A percentile compares a stretch with the other conserved stretches of the same genome.
phyloP scores from a whole-genome alignment of 2,113 vertebrate genomes.

The Acanthochromis polyacanthus region DNA sequence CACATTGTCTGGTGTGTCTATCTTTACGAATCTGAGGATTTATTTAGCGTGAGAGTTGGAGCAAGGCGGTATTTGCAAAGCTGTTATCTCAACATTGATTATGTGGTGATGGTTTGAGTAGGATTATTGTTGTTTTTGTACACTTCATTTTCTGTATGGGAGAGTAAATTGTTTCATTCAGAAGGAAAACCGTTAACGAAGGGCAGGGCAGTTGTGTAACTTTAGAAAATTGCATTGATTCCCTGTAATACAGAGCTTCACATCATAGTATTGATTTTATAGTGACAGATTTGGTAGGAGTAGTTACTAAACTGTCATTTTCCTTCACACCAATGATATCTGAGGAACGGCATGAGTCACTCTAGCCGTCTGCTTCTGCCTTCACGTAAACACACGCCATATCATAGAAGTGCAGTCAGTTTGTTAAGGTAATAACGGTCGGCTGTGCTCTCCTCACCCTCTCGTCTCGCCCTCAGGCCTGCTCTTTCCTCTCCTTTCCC shows the following conservation, averaged over 20 bases:
- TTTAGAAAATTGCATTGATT: not conserved
- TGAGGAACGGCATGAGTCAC: not conserved
- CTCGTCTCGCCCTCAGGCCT: conserved; percentile 45
- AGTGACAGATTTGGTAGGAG: not conserved
- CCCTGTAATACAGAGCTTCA: not conserved
- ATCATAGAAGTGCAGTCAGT: conserved; percentile 52
- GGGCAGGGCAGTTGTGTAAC: too few relatives aligned
- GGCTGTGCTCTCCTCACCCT: conserved; percentile 50
- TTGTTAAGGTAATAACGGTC: conserved; percentile 63
- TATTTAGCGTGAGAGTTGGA: not conserved
- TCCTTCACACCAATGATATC: not conserved
- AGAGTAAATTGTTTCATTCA: not conserved
- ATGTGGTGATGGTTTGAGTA: conserved; percentile 17
- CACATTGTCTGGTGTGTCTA: not conserved
- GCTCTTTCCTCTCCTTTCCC: conserved; percentile 33
- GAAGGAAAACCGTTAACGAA: too few relatives aligned
- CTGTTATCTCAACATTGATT: not conserved
- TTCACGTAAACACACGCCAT: not conserved
- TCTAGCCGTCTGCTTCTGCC: not conserved
- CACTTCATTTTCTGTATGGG: not conserved
- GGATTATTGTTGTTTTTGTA: not conserved
- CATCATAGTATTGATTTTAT: not conserved
- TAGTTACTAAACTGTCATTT: not conserved
- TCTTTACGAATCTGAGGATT: not conserved
- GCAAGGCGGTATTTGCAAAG: not conserved